A percentile compares a stretch with the other conserved stretches of the same genome.
These are phyloP conservation scores for Euthynnus affinis DNA, from an alignment of 2,797 vertebrate genomes.

Conservation along the genomic window DNA sequence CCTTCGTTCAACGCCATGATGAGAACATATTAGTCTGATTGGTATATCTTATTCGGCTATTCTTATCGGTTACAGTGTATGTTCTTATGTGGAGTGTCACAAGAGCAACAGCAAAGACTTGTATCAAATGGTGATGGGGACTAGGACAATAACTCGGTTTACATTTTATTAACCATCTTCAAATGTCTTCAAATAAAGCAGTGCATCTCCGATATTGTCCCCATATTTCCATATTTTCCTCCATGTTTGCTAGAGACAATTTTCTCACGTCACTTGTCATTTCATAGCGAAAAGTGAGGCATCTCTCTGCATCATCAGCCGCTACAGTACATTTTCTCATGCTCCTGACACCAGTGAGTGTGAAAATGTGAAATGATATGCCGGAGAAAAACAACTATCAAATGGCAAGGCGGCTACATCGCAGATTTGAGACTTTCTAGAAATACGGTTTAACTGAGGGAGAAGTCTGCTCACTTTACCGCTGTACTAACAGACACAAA, in stretches of 20 bases:
- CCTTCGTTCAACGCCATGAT: neutral
- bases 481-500: constrained; percentile 59
- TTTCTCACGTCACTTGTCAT: constrained; percentile 45
- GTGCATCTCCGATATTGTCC: constrained; percentile 1
- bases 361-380: constrained; percentile 58
- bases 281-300: constrained; percentile 23
- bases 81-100: neutral
- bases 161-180: constrained; percentile 41
- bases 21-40: neutral
- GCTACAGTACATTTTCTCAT: constrained; percentile 42
- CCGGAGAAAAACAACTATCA: constrained; percentile 33
- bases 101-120: neutral
- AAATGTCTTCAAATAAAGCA: constrained; percentile 8
- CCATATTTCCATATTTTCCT: constrained; percentile 14
- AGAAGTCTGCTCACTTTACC: constrained; percentile 53
- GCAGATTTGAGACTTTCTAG: constrained; percentile 36
- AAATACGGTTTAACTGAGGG: constrained; percentile 45
- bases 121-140: constrained; percentile 9
- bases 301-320: constrained; percentile 39
- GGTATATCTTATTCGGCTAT: neutral
- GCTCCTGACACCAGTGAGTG: constrained; percentile 46
- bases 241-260: constrained; percentile 15
- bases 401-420: constrained; percentile 24
- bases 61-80: neutral
- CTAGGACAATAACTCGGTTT: constrained; percentile 19